Conservation (phyloP, 2,888 invertebrate genomes). For the Doris montereyensis region DNA sequence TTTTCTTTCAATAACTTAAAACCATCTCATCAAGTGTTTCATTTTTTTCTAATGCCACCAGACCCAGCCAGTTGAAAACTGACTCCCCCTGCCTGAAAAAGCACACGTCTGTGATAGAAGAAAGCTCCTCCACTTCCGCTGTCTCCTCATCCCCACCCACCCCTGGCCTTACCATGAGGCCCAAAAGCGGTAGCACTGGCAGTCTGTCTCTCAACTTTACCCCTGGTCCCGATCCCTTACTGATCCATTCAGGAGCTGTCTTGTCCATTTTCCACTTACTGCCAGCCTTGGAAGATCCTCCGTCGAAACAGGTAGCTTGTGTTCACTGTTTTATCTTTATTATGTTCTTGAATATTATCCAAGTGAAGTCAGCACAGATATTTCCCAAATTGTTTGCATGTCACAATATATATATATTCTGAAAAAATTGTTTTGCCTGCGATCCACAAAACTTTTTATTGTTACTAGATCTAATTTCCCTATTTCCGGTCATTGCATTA, state of each 20-base stretch:
- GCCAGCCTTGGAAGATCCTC: slow-evolving; percentile 61
- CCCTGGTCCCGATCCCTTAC: slow-evolving; percentile 81
- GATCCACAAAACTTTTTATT: too few species aligned
- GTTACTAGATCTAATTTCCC: too few species aligned
- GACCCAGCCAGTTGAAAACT: slow-evolving; percentile 48
- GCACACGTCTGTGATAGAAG: slow-evolving; percentile 51
- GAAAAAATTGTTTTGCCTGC: too few species aligned
- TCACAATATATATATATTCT: too few species aligned
- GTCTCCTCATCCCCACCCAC: slow-evolving; percentile 6
- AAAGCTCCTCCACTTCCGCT: slow-evolving; percentile 26
- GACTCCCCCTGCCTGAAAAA: slow-evolving; percentile 60
- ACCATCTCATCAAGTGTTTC: too few species aligned
- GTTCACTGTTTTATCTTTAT: too few species aligned
- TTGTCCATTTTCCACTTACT: slow-evolving; percentile 91
- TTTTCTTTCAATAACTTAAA: too few species aligned
- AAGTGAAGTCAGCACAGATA: too few species aligned
- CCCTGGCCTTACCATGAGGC: slow-evolving; percentile 47
- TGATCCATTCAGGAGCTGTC: slow-evolving; percentile 94
- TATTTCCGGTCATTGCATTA: too few species aligned
- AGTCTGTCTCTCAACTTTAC: slow-evolving; percentile 60
- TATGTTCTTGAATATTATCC: too few species aligned
- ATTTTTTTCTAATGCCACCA: slow-evolving; percentile 36
- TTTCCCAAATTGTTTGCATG: too few species aligned
- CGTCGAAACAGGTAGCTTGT: slow-evolving; percentile 36
- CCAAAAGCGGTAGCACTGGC: slow-evolving; percentile 69